These are phyloP conservation scores for Anolis carolinensis DNA, from an alignment of 2,113 vertebrate genomes.

Conservation along the genomic window DNA sequence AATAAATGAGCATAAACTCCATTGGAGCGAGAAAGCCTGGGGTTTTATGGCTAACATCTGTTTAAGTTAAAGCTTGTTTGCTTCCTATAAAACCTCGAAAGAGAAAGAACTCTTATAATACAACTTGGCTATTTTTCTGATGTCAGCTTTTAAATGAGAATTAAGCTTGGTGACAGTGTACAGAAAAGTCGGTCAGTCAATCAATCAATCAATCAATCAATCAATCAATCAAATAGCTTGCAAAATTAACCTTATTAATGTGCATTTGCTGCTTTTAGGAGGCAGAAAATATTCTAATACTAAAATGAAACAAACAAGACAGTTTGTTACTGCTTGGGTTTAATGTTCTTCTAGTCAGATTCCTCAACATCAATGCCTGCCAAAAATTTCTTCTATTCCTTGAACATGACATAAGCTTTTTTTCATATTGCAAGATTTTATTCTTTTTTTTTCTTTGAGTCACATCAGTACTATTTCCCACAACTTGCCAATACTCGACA, in stretches of 20 bases:
- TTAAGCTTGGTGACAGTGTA: background rate
- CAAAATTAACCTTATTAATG: background rate
- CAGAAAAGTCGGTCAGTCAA: background rate
- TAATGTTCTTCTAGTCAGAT: background rate
- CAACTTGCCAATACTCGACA: background rate
- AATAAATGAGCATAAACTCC: background rate
- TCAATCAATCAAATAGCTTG: constrained; percentile 12
- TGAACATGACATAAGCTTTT: constrained; percentile 20
- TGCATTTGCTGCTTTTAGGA: background rate
- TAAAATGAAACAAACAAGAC: background rate
- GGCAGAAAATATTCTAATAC: background rate
- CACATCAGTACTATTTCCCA: background rate
- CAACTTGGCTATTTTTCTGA: background rate
- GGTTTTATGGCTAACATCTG: background rate
- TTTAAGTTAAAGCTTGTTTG: constrained; percentile 24
- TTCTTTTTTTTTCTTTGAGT: too few relatives aligned
- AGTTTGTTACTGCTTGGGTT: constrained; percentile 8
- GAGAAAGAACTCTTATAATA: background rate
- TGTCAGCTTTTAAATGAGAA: constrained; percentile 34
- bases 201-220: background rate
- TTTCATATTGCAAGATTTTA: constrained; percentile 20
- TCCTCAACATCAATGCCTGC: constrained; percentile 2
- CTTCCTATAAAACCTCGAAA: background rate
- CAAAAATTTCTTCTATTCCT: constrained; percentile 35
- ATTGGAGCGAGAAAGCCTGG: background rate